phyloP scores from a whole-genome alignment of 2,888 invertebrate genomes.

The Protonemura montana region DNA sequence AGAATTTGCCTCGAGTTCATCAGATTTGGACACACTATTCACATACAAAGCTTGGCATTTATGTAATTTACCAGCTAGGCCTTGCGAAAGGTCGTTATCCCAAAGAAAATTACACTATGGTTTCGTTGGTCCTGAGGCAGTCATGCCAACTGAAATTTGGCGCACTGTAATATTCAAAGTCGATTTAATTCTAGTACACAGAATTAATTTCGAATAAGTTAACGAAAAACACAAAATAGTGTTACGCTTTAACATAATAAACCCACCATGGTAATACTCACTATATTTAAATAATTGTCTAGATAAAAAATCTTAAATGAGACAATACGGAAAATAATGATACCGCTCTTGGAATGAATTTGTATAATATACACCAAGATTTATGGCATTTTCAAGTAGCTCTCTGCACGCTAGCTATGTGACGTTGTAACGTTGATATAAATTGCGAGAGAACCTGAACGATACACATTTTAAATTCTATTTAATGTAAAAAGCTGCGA shows the following conservation, averaged over 20 bases:
- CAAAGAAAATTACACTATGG: not conserved
- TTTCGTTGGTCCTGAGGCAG: not conserved
- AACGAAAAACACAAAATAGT: not conserved
- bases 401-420: not conserved
- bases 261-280: not conserved
- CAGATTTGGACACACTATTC: not conserved
- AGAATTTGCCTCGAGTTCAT: not conserved
- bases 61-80: not conserved
- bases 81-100: not conserved
- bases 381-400: not conserved
- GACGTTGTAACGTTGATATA: slow-evolving; percentile 30
- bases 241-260: not conserved
- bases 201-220: slow-evolving; percentile 7
- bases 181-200: not conserved
- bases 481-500: not conserved
- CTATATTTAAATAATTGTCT: not conserved
- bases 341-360: not conserved
- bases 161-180: not conserved
- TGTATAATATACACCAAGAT: not conserved
- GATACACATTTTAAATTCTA: slow-evolving; percentile 21
- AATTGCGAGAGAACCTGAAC: not conserved
- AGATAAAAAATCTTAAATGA: not conserved
- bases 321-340: not conserved
- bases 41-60: not conserved
- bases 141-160: not conserved